Evolutionary conservation across 2,797 vertebrate species (phyloP).

Genomic region (Tragopan temminckii): DNA sequence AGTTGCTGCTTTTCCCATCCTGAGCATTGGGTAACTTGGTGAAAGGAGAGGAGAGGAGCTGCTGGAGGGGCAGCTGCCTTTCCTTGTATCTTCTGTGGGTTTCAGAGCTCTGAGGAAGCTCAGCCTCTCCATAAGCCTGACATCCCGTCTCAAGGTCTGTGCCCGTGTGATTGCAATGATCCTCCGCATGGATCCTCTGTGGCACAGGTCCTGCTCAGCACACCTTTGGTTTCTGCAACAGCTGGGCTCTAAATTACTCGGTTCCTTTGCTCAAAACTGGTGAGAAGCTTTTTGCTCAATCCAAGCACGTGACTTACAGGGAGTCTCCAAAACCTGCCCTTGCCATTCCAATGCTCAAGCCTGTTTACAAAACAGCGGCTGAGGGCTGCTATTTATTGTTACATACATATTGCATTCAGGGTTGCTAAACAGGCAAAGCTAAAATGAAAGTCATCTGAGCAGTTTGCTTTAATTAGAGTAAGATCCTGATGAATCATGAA

Average conservation of each 20-base stretch:
- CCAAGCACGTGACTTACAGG: background rate
- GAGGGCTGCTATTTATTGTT: constrained; percentile 43
- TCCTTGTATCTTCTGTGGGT: background rate
- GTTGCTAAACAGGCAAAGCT: constrained; percentile 48
- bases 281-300: background rate
- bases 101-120: background rate
- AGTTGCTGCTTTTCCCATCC: background rate
- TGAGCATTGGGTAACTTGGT: background rate
- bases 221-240: background rate
- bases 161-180: background rate
- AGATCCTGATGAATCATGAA: constrained; percentile 63
- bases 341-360: background rate
- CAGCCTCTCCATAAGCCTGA: background rate
- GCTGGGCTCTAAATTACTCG: background rate
- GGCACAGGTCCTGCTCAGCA: background rate
- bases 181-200: rapidly evolving
- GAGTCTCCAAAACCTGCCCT: constrained; percentile 2
- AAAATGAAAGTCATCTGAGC: constrained; percentile 61
- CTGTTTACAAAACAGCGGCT: constrained; percentile 65
- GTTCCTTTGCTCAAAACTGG: background rate
- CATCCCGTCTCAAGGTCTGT: background rate
- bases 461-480: constrained; percentile 50
- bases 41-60: background rate
- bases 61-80: background rate
- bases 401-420: background rate